Conservation (phyloP, 2,888 invertebrate species). For the Dicyrtoma fusca region DNA sequence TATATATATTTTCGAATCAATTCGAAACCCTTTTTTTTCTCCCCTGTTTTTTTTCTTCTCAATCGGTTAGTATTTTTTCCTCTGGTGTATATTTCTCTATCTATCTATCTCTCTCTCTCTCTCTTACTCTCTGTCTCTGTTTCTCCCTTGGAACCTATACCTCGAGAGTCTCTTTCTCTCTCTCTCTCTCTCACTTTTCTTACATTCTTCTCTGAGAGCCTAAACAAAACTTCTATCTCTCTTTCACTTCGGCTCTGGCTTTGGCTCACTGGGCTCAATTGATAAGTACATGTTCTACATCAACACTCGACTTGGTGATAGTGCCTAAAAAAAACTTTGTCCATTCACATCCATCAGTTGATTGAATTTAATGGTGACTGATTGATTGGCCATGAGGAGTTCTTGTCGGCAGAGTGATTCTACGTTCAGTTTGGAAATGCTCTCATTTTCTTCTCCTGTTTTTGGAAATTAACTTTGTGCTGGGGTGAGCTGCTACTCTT, state of each 20-base stretch:
- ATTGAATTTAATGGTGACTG: conserved; percentile 41
- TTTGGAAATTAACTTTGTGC: conserved; percentile 38
- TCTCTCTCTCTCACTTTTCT: conserved; percentile 1
- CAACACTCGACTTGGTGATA: conserved; percentile 9
- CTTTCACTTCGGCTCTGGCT: background rate
- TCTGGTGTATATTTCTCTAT: conserved; percentile 6
- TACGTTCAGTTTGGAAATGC: conserved; percentile 24
- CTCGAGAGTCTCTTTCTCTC: conserved; percentile 10
- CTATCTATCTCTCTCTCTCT: conserved; percentile 1
- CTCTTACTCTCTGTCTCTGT: conserved; percentile 13
- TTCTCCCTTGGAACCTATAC: conserved; percentile 2
- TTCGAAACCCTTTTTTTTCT: conserved; percentile 20
- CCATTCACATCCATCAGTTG: conserved; percentile 27
- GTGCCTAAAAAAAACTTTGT: conserved; percentile 39
- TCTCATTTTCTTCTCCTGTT: conserved; percentile 24
- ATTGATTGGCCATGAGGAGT: conserved; percentile 36
- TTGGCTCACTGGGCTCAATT: background rate
- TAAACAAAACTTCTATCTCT: background rate
- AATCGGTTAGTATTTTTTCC: background rate
- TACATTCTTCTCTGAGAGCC: too few relatives aligned
- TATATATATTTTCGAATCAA: conserved; percentile 28
- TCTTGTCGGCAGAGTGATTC: conserved; percentile 27
- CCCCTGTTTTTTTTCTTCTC: too few relatives aligned
- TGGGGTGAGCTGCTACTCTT: conserved; percentile 38
- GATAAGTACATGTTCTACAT: background rate